Evolutionary conservation across 2,888 invertebrate species (phyloP).

Genomic region (Athalia rosae): DNA sequence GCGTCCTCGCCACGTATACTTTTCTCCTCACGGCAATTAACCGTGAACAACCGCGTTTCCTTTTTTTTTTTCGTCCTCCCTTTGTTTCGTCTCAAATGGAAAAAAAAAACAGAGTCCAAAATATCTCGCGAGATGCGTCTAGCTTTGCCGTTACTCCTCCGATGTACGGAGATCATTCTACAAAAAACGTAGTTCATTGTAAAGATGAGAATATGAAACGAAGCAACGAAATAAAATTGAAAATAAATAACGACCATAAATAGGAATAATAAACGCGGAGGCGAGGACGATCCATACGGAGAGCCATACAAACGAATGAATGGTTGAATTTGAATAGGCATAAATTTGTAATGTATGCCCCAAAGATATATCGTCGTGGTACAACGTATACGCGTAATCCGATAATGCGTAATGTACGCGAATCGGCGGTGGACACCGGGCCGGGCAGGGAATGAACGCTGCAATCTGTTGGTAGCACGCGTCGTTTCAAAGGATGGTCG

Average conservation of each 20-base stretch:
- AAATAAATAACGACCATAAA: neutral
- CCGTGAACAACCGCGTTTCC: neutral
- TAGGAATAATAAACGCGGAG: neutral
- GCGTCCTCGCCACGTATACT: no score
- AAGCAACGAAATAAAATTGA: neutral
- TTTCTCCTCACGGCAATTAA: neutral
- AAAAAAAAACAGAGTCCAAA: neutral
- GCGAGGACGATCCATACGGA: neutral
- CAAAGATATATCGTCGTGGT: neutral
- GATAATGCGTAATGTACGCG: constrained; percentile 26
- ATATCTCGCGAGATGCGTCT: neutral
- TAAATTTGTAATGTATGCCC: constrained; percentile 18
- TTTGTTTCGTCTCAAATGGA: constrained; percentile 16
- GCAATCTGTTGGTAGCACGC: constrained; percentile 20
- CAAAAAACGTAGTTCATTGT: no score
- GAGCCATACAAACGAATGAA: neutral
- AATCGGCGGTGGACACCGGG: neutral
- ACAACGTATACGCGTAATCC: constrained; percentile 24
- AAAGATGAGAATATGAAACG: no score
- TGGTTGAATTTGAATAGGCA: neutral
- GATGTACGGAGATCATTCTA: no score
- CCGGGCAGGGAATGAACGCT: no score
- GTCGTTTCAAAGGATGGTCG: constrained; percentile 24
- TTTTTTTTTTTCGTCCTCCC: neutral
- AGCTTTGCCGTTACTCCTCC: no score